Conservation (phyloP, 2,888 invertebrate species). For the Yponomeuta evonymella region DNA sequence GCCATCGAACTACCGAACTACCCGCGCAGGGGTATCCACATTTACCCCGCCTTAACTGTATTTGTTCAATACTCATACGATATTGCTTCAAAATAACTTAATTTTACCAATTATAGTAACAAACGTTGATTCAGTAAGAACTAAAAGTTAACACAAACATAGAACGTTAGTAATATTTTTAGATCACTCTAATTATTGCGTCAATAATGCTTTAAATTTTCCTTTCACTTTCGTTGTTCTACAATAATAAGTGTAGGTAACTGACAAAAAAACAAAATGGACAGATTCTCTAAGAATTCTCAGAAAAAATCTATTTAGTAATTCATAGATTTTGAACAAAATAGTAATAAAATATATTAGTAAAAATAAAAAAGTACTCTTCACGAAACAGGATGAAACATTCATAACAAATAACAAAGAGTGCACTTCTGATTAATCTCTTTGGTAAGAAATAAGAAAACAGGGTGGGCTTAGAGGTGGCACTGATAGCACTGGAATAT, state of each 20-base stretch:
- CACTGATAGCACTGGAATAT: neutral
- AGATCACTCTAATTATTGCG: neutral
- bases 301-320: no score
- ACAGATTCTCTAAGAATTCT: no score
- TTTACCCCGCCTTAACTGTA: no score
- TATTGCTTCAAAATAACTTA: no score
- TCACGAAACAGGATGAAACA: no score
- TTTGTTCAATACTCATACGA: no score
- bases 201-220: neutral
- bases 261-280: neutral
- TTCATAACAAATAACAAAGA: neutral
- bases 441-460: neutral
- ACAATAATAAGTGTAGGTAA: neutral
- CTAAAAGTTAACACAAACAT: neutral
- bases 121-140: neutral
- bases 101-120: neutral
- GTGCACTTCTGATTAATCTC: neutral
- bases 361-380: no score
- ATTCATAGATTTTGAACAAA: no score
- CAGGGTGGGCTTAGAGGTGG: constrained; percentile 2
- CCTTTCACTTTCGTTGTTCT: neutral
- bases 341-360: no score
- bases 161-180: neutral
- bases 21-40: no score
- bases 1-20: no score